These are phyloP conservation scores for Bathybates hornii DNA, from an alignment of 2,113 vertebrate species.

Conservation along the genomic window DNA sequence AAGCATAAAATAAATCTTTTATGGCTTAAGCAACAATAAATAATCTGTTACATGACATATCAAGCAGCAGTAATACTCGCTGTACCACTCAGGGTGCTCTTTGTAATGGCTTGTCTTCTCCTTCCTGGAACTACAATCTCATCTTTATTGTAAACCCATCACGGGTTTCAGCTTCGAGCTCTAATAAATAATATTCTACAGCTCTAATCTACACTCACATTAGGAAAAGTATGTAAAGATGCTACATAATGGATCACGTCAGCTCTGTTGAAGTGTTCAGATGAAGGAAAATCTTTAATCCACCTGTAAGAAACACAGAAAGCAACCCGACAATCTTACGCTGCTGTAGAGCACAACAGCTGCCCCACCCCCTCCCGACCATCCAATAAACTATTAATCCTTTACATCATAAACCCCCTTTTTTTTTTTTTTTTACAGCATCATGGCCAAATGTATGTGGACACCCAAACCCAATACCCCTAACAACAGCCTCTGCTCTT, in stretches of 20 bases:
- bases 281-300: not conserved
- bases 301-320: not conserved
- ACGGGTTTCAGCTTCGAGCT: not conserved
- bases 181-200: conserved; percentile 5
- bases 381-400: not conserved
- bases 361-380: rapidly evolving
- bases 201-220: not conserved
- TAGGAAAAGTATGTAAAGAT: not conserved
- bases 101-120: not conserved
- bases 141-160: not conserved
- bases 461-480: not conserved
- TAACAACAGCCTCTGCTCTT: not conserved
- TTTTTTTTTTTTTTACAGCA: not conserved
- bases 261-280: not conserved
- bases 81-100: not conserved
- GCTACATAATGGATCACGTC: not conserved
- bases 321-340: not conserved
- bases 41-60: not conserved
- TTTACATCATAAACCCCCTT: not conserved
- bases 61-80: conserved; percentile 16
- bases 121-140: not conserved
- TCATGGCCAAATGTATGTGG: not conserved
- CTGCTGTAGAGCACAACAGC: not conserved
- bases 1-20: conserved; percentile 45
- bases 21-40: conserved; percentile 46